phyloP scores from a whole-genome alignment of 2,113 vertebrate genomes.

The Cololabis saira region DNA sequence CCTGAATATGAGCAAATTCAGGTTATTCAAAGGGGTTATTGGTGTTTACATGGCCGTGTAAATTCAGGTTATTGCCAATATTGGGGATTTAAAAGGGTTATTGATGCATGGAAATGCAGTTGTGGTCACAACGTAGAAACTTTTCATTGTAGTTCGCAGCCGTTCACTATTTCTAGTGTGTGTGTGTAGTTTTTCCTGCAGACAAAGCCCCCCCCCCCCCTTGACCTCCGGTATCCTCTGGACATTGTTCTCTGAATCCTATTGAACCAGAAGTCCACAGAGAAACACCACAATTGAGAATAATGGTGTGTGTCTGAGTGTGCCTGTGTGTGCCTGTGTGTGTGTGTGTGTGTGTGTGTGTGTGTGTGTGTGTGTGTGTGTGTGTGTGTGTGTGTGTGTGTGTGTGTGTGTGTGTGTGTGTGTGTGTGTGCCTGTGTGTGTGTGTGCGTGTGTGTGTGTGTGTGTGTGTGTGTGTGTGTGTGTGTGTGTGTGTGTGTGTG shows the following conservation, averaged over 20 bases:
- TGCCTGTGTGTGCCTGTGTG: slow-evolving; percentile 7
- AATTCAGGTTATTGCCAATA: too few species aligned
- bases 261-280: slow-evolving; percentile 73
- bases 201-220: slow-evolving; percentile 63
- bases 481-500: slow-evolving; percentile 32
- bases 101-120: too few species aligned
- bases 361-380: slow-evolving; percentile 4
- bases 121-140: too few species aligned
- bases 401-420: slow-evolving; percentile 2
- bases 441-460: slow-evolving; percentile 16
- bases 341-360: slow-evolving; percentile 7
- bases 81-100: too few species aligned
- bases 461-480: slow-evolving; percentile 9
- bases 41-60: too few species aligned
- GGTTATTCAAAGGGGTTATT: too few species aligned
- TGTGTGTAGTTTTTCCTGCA: slow-evolving; percentile 41
- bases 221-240: slow-evolving; percentile 72
- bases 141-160: too few species aligned
- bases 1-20: too few species aligned
- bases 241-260: slow-evolving; percentile 78
- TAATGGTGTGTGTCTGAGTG: slow-evolving; percentile 39
- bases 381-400: slow-evolving; percentile 30
- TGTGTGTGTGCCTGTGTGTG: slow-evolving; percentile 12
- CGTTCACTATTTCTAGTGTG: too few species aligned
- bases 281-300: slow-evolving; percentile 72